These are phyloP conservation scores for Petroica traversi DNA, from an alignment of 2,113 vertebrate genomes.

Conservation along the genomic window DNA sequence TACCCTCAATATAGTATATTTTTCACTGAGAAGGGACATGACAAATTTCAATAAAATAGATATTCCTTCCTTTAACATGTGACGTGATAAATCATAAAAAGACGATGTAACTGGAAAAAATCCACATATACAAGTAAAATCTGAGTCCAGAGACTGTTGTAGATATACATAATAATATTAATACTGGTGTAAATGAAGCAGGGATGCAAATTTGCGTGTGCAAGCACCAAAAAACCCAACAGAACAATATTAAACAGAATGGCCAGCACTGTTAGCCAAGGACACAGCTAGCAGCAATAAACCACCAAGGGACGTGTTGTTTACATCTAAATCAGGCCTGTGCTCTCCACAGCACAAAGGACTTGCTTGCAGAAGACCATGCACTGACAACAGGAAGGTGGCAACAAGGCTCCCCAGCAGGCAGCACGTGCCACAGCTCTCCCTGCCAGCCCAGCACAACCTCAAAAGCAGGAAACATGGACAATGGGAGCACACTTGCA, in stretches of 20 bases:
- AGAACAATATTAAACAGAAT: neutral
- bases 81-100: neutral
- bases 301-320: neutral
- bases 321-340: neutral
- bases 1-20: neutral
- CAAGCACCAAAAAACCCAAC: neutral
- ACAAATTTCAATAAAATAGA: neutral
- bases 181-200: neutral
- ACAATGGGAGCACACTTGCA: neutral
- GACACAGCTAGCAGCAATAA: neutral
- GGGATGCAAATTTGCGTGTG: neutral
- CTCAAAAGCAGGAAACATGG: neutral
- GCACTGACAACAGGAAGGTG: neutral
- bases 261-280: neutral
- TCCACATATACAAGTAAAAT: neutral
- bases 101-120: neutral
- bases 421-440: rapidly evolving
- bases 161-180: neutral
- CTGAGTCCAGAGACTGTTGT: neutral
- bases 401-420: neutral
- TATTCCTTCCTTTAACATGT: neutral
- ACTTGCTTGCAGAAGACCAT: neutral
- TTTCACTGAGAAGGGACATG: neutral
- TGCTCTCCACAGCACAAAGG: neutral
- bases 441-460: neutral